Conservation (phyloP, 2,113 vertebrate genomes). For the Jaculus jaculus region DNA sequence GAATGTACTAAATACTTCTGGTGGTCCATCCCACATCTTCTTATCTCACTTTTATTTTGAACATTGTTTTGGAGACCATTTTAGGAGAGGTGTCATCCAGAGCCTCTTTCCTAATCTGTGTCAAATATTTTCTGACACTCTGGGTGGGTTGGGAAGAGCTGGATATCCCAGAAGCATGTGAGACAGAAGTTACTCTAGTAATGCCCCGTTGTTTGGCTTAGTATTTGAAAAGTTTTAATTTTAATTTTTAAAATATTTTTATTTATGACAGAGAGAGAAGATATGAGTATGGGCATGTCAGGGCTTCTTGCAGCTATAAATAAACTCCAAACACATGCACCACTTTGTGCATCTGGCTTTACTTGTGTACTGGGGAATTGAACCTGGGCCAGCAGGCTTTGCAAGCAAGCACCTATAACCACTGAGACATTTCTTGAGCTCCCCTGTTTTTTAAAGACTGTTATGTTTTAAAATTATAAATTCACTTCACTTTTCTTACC, state of each 20-base stretch:
- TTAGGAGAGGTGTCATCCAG: not conserved
- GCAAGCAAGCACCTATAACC: too few relatives aligned
- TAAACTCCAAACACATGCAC: too few relatives aligned
- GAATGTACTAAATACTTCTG: not conserved
- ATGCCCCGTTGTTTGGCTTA: not conserved
- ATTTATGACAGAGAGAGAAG: too few relatives aligned
- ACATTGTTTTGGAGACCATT: not conserved
- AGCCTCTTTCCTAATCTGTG: not conserved
- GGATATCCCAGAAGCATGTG: not conserved
- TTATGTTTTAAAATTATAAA: constrained; percentile 1
- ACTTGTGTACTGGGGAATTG: too few relatives aligned
- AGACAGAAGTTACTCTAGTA: not conserved
- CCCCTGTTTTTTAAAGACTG: not conserved
- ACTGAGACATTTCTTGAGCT: too few relatives aligned
- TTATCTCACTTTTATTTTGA: not conserved
- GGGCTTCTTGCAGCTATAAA: too few relatives aligned
- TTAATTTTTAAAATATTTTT: too few relatives aligned
- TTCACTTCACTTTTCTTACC: constrained; percentile 9
- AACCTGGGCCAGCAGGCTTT: too few relatives aligned
- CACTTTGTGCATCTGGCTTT: too few relatives aligned
- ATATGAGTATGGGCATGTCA: too few relatives aligned
- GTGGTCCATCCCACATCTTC: not conserved
- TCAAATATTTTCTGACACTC: not conserved
- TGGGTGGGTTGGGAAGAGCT: too few relatives aligned
- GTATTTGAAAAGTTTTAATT: not conserved